Conservation (phyloP, 2,113 vertebrate species). For the Passer montanus region DNA sequence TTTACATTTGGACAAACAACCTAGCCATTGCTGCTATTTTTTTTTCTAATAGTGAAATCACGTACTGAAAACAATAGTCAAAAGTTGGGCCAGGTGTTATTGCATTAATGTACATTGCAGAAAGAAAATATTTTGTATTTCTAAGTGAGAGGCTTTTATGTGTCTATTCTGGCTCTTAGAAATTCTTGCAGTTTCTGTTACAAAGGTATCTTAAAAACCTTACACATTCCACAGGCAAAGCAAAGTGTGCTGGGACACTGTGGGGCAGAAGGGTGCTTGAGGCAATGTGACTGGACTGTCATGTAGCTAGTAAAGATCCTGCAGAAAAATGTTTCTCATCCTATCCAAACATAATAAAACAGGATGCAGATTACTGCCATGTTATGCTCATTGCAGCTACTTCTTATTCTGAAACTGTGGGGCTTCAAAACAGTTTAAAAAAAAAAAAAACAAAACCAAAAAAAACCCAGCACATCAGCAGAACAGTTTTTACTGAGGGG, state of each 20-base stretch:
- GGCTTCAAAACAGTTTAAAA: neutral
- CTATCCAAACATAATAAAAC: neutral
- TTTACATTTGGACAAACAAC: neutral
- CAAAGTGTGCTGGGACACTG: neutral
- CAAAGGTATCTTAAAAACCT: neutral
- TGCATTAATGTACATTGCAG: neutral
- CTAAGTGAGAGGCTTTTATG: neutral
- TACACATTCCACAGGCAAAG: neutral
- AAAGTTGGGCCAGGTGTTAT: neutral
- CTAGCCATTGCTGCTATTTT: neutral
- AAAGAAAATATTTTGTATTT: neutral
- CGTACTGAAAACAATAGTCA: neutral
- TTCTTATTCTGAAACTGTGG: neutral
- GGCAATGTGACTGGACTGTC: accelerated
- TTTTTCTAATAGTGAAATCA: neutral
- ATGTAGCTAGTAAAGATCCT: neutral
- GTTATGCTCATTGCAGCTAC: neutral
- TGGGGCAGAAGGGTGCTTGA: neutral
- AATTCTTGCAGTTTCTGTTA: neutral
- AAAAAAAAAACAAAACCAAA: neutral
- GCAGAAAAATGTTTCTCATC: neutral
- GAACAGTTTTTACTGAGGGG: neutral
- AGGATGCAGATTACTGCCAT: neutral
- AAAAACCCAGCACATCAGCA: accelerated
- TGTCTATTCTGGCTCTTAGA: neutral